These are phyloP conservation scores for Varanus komodoensis DNA, from an alignment of 2,113 vertebrate species.

Conservation along the genomic window DNA sequence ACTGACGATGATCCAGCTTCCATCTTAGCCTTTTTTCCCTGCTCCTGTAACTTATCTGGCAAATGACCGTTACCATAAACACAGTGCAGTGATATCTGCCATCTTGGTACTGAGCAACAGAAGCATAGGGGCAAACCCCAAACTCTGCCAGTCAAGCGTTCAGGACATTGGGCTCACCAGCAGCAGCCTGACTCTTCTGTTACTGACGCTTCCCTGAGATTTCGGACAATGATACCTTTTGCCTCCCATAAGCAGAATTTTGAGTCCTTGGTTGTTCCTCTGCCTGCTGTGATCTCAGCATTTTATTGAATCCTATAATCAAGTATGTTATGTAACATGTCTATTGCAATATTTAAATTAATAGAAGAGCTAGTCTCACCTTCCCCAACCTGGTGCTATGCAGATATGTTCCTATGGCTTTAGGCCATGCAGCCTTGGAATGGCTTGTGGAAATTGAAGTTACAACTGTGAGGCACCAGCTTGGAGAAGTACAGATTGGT, in stretches of 20 bases:
- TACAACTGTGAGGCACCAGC: not conserved
- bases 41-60: not conserved
- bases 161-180: slow-evolving; percentile 5
- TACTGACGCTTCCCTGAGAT: not conserved
- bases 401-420: too few relatives aligned
- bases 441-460: not conserved
- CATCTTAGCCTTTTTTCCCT: not conserved
- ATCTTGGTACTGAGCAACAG: not conserved
- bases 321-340: not conserved
- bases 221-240: slow-evolving; percentile 8
- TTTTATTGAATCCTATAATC: not conserved
- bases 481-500: not conserved
- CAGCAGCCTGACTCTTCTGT: slow-evolving; percentile 6
- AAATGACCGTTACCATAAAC: not conserved
- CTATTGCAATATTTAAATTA: not conserved
- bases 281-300: not conserved
- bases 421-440: not conserved
- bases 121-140: slow-evolving; percentile 14
- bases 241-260: not conserved
- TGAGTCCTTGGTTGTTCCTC: not conserved
- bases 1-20: not conserved
- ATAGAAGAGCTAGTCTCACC: not conserved
- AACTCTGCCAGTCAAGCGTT: slow-evolving; percentile 12
- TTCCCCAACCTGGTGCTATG: too few relatives aligned
- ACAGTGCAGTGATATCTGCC: not conserved